These are phyloP conservation scores for Allolobophora icterica DNA, from an alignment of 2,888 invertebrate genomes.

Conservation along the genomic window DNA sequence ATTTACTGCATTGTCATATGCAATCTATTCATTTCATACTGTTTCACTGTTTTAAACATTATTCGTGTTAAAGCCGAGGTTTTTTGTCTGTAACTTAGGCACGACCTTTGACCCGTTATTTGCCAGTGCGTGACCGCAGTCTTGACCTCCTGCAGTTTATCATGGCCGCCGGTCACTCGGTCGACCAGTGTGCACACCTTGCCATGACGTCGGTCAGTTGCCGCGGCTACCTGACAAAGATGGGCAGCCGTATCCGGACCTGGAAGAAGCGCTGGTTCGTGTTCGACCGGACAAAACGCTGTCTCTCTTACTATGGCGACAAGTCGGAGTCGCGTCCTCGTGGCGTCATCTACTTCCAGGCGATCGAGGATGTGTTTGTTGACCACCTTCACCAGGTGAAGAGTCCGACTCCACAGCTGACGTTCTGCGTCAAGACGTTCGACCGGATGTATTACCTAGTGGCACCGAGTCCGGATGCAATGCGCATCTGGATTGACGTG, in stretches of 20 bases:
- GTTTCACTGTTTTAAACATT: background rate
- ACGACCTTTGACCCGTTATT: constrained; percentile 84
- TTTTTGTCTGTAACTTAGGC: constrained; percentile 8
- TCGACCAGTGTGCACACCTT: constrained; percentile 82
- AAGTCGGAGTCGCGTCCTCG: constrained; percentile 66
- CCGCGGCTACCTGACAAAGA: constrained; percentile 87
- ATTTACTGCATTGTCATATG: background rate
- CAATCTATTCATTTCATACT: background rate
- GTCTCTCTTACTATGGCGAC: constrained; percentile 32
- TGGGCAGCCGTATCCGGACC: constrained; percentile 70
- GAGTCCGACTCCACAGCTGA: constrained; percentile 87
- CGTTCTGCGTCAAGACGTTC: constrained; percentile 91
- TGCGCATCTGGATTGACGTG: constrained; percentile 95
- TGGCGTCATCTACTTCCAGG: constrained; percentile 76
- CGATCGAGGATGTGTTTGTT: constrained; percentile 94
- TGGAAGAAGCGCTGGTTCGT: constrained; percentile 98
- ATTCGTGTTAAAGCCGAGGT: background rate
- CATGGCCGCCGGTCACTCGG: constrained; percentile 90
- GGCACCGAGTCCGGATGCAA: constrained; percentile 91
- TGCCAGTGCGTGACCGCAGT: constrained; percentile 83
- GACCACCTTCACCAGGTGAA: constrained; percentile 91
- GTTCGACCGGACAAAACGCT: constrained; percentile 86
- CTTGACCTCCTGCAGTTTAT: constrained; percentile 88
- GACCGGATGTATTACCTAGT: constrained; percentile 87
- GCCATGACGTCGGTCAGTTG: constrained; percentile 81